Evolutionary conservation across 2,888 invertebrate genomes (phyloP).

Genomic region (Liposcelis brunnea): DNA sequence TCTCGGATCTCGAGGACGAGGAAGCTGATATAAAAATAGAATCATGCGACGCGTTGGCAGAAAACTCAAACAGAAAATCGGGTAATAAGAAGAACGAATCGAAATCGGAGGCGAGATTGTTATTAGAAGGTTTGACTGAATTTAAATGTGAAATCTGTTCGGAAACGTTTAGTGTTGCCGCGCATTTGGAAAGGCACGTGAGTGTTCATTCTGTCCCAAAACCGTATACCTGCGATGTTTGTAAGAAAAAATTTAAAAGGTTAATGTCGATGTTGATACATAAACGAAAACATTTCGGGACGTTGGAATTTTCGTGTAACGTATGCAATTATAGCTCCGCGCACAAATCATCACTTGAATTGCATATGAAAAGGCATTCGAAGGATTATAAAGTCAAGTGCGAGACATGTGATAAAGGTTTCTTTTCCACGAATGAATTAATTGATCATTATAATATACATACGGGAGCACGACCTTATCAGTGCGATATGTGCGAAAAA

Average conservation of each 20-base stretch:
- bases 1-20: background rate
- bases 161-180: conserved; percentile 2
- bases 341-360: conserved; percentile 13
- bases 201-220: conserved; percentile 5
- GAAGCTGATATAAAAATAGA: background rate
- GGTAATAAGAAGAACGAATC: background rate
- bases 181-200: conserved; percentile 3
- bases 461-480: conserved; percentile 12
- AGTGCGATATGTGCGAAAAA: conserved; percentile 12
- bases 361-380: conserved; percentile 14
- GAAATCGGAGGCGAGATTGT: background rate
- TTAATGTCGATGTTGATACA: conserved; percentile 14
- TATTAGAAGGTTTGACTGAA: background rate
- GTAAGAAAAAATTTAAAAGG: conserved; percentile 14
- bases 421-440: conserved; percentile 13
- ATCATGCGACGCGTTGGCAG: background rate
- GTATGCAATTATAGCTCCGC: conserved; percentile 14
- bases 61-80: background rate
- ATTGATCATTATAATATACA: conserved; percentile 13
- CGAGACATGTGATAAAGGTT: conserved; percentile 13
- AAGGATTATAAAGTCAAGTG: conserved; percentile 15
- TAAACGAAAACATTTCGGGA: conserved; percentile 14
- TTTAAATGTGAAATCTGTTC: conserved; percentile 1
- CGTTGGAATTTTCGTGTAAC: conserved; percentile 14
- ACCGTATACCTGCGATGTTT: conserved; percentile 14